phyloP scores from a whole-genome alignment of 2,888 invertebrate genomes.

The Laspeyria flexula region DNA sequence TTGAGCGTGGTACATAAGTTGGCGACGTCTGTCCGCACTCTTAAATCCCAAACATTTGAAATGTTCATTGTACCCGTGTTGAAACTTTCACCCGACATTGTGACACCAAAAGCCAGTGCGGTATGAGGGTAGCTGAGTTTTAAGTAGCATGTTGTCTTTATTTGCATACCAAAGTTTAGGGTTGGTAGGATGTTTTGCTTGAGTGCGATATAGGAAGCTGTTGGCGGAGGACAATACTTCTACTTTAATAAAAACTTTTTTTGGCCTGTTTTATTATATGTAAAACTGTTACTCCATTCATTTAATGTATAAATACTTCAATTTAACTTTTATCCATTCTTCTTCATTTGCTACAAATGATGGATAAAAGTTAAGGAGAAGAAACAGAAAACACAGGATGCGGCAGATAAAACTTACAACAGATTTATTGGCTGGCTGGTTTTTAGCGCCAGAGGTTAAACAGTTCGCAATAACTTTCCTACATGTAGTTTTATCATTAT shows the following conservation, averaged over 20 bases:
- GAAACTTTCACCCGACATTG: conserved; percentile 47
- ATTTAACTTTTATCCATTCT: too few species aligned
- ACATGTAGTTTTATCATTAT: neutral
- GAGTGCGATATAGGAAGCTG: conserved; percentile 4
- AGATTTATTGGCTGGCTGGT: too few species aligned
- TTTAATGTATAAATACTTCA: too few species aligned
- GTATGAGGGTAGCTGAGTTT: conserved; percentile 41
- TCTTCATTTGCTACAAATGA: too few species aligned
- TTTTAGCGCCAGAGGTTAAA: too few species aligned
- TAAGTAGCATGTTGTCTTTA: conserved; percentile 35
- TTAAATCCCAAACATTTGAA: conserved; percentile 56
- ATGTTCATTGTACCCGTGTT: conserved; percentile 51
- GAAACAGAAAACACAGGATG: too few species aligned
- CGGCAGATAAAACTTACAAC: too few species aligned
- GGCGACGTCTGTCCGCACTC: conserved; percentile 47
- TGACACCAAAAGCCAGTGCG: conserved; percentile 49
- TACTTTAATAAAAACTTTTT: conserved; percentile 3
- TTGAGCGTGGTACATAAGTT: conserved; percentile 53
- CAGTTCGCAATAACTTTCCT: neutral
- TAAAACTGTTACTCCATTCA: too few species aligned
- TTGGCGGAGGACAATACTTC: neutral
- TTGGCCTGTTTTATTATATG: neutral
- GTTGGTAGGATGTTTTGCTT: conserved; percentile 22
- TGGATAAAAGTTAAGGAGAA: too few species aligned
- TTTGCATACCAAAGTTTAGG: conserved; percentile 36